Percentiles rank a stretch among this genome's conserved stretches.
These are phyloP conservation scores for Tricholaema leucomelas DNA, from an alignment of 2,113 vertebrate species.

Conservation along the genomic window DNA sequence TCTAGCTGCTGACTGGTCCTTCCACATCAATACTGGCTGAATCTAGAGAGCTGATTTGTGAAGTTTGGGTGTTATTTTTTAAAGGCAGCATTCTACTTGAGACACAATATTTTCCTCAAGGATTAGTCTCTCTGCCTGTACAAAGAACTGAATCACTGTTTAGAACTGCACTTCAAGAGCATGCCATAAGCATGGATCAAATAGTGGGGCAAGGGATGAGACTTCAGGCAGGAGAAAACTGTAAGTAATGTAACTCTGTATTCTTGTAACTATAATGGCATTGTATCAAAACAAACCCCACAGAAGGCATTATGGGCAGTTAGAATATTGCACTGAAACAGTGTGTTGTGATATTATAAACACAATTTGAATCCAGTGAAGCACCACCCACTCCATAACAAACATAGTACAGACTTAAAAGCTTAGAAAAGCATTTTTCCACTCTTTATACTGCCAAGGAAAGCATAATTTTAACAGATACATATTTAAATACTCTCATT, in stretches of 20 bases:
- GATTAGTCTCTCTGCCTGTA: not conserved
- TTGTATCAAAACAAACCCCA: not conserved
- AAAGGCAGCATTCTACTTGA: not conserved
- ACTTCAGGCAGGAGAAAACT: not conserved
- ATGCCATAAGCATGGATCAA: not conserved
- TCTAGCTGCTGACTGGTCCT: not conserved
- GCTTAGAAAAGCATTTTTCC: not conserved
- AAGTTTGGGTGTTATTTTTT: not conserved
- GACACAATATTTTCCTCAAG: not conserved
- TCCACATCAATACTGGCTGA: not conserved
- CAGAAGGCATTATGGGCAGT: not conserved
- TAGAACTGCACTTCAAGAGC: not conserved
- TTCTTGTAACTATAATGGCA: not conserved
- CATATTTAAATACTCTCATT: not conserved
- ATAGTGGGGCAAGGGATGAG: rapidly evolving
- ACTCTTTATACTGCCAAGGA: not conserved
- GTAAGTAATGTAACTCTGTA: not conserved
- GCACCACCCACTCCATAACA: not conserved
- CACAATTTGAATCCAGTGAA: not conserved
- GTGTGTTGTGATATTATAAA: not conserved
- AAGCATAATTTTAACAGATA: not conserved
- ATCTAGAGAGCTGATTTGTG: not conserved
- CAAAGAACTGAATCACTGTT: not conserved
- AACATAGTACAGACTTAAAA: not conserved
- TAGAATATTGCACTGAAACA: not conserved